phyloP scores from a whole-genome alignment of 1,140 invertebrate species.

The Planococcus citri region DNA sequence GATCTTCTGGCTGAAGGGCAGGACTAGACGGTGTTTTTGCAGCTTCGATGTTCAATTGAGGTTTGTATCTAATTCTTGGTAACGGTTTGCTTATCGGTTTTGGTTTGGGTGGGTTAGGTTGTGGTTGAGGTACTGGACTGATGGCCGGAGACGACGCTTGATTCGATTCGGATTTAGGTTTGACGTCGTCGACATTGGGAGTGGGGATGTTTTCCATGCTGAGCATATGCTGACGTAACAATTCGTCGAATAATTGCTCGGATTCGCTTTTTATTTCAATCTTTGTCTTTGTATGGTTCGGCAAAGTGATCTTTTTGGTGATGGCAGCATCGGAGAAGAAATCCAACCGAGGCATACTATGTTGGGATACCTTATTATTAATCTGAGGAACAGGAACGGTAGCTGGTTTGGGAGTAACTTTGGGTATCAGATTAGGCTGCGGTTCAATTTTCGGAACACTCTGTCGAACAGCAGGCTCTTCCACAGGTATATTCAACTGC shows the following conservation, averaged over 20 bases:
- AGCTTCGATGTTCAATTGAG: background rate
- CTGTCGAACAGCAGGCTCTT: too few relatives aligned
- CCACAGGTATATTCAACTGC: background rate
- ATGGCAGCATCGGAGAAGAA: background rate
- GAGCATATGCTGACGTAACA: background rate
- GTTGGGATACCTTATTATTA: too few relatives aligned
- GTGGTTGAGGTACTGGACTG: too few relatives aligned
- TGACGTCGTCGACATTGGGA: too few relatives aligned
- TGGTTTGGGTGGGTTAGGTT: background rate
- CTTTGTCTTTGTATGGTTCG: background rate
- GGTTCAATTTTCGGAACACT: too few relatives aligned
- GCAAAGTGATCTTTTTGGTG: too few relatives aligned
- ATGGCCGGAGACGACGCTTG: background rate
- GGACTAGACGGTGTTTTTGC: background rate
- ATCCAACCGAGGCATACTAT: background rate
- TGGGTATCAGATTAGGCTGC: too few relatives aligned
- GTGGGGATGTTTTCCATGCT: background rate
- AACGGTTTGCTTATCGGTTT: background rate
- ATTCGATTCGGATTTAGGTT: background rate
- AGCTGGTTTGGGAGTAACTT: too few relatives aligned
- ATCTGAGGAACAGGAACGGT: too few relatives aligned
- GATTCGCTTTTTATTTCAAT: background rate
- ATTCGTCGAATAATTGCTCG: background rate
- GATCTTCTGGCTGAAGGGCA: too few relatives aligned
- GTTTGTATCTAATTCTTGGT: constrained; percentile 1